Conservation (phyloP, 92 coral and sea anemone species). For the Umimayanthus chanpuru region DNA sequence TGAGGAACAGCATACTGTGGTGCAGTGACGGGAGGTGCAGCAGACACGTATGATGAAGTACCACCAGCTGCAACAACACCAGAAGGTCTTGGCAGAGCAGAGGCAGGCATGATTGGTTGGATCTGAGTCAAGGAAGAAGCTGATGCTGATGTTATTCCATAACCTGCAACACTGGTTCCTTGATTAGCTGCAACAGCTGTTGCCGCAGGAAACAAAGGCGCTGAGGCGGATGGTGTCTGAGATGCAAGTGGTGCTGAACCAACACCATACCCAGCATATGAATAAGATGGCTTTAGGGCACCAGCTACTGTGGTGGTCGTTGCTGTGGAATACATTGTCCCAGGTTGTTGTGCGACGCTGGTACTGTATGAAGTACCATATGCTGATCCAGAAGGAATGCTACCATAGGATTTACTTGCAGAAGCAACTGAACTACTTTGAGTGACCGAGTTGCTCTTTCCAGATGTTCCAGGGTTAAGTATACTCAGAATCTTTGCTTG, state of each 20-base stretch:
- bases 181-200: slow-evolving; percentile 13
- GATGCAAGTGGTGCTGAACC: not conserved
- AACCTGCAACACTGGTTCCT: not conserved
- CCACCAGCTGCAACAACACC: not conserved
- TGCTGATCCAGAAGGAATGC: not conserved
- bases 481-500: slow-evolving; percentile 99
- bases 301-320: not conserved
- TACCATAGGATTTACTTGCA: not conserved
- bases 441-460: slow-evolving; percentile 6
- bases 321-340: not conserved
- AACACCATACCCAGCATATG: not conserved
- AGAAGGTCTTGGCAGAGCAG: not conserved
- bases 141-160: slow-evolving; percentile 2
- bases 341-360: not conserved
- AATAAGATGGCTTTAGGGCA: not conserved
- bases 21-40: slow-evolving; percentile 20
- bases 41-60: slow-evolving; percentile 1
- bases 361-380: slow-evolving; percentile 13
- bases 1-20: slow-evolving; percentile 11
- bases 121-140: slow-evolving; percentile 21
- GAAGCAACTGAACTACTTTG: not conserved
- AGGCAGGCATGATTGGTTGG: slow-evolving; percentile 1
- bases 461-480: slow-evolving; percentile 55
- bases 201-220: slow-evolving; percentile 31
- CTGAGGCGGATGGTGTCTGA: not conserved